Evolutionary conservation across 2,113 vertebrate genomes (phyloP).

Genomic region (Dinomys branickii): DNA sequence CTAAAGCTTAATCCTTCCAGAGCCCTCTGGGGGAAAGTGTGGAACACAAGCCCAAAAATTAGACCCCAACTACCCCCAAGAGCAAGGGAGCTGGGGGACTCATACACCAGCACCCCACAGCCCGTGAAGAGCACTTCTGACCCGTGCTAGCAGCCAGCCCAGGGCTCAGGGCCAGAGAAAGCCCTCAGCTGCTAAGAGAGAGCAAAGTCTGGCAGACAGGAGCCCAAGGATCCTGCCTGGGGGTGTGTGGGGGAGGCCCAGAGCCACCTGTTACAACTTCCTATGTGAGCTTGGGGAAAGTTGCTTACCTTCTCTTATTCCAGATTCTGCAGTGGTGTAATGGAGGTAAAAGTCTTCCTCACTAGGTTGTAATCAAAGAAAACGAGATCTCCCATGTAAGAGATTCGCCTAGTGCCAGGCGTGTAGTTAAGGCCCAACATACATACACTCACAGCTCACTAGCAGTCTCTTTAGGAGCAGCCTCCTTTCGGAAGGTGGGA

Average conservation of each 20-base stretch:
- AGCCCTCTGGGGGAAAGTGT: neutral
- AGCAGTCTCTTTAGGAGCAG: neutral
- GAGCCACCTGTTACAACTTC: neutral
- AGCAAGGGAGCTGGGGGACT: neutral
- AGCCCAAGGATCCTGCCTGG: neutral
- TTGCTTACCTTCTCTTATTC: neutral
- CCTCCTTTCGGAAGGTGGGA: neutral
- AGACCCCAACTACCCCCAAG: too few relatives aligned
- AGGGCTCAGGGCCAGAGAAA: slow-evolving; percentile 3
- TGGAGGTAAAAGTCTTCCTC: neutral
- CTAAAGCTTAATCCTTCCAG: neutral
- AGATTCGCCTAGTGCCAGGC: neutral
- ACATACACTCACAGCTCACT: neutral
- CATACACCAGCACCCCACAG: neutral
- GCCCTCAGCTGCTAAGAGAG: neutral
- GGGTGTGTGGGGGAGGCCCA: neutral
- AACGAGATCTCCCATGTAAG: neutral
- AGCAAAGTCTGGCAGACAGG: neutral
- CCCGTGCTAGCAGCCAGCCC: neutral
- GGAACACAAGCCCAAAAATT: neutral
- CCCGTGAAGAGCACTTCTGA: neutral
- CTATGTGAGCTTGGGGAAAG: slow-evolving; percentile 30
- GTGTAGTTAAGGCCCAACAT: neutral
- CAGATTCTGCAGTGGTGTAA: slow-evolving; percentile 5
- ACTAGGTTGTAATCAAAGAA: neutral